Evolutionary conservation across 2,113 vertebrate species (phyloP).

Genomic region (Paracanthobrama guichenoti): DNA sequence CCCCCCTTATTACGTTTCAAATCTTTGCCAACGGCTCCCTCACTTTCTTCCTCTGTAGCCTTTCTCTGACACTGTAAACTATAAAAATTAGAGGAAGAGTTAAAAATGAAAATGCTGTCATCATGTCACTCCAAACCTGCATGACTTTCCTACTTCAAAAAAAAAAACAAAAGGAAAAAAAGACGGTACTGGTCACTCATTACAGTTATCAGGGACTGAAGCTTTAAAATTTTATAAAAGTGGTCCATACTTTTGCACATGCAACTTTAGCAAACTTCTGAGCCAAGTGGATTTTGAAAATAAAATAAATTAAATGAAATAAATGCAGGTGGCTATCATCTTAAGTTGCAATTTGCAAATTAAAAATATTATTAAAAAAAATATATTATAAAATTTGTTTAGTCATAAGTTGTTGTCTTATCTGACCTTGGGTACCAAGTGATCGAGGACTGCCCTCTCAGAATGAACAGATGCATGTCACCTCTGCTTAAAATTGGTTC

Average conservation of each 20-base stretch:
- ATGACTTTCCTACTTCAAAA: neutral
- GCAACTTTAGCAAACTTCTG: neutral
- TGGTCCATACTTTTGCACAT: neutral
- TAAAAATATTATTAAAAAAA: neutral
- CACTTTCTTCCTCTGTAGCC: conserved; percentile 9
- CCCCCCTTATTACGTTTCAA: conserved; percentile 34
- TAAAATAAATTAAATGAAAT: neutral
- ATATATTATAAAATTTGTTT: too few relatives aligned
- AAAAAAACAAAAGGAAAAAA: neutral
- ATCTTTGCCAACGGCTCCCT: conserved; percentile 25
- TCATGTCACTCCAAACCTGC: neutral
- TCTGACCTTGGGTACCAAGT: neutral
- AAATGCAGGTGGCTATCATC: neutral
- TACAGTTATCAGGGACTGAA: neutral
- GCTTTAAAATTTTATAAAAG: neutral
- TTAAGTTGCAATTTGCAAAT: neutral
- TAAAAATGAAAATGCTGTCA: neutral
- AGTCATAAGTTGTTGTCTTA: neutral
- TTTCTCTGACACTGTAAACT: neutral
- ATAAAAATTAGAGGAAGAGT: neutral
- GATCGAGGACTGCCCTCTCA: neutral
- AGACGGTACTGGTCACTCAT: neutral
- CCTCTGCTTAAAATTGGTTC: too few relatives aligned
- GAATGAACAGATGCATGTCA: neutral
- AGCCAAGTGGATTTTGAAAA: neutral